Conservation (phyloP, 2,113 vertebrate genomes). For the Nothoprocta pentlandii region DNA sequence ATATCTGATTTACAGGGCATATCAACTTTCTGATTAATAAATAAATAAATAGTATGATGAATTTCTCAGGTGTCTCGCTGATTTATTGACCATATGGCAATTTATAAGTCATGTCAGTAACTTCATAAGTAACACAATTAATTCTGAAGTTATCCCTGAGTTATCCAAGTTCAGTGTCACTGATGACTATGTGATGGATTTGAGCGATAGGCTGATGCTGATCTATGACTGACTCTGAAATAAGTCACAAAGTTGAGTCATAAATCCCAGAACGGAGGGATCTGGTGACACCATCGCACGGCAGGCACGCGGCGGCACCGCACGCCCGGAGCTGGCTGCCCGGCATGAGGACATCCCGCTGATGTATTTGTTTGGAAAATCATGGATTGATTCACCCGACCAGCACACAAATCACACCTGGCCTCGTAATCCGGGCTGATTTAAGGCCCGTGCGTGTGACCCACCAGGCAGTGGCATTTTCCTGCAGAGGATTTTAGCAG, state of each 20-base stretch:
- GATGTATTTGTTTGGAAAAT: not conserved
- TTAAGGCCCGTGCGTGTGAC: not conserved
- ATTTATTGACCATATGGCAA: constrained; percentile 64
- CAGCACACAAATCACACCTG: not conserved
- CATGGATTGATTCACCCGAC: not conserved
- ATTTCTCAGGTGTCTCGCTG: constrained; percentile 54
- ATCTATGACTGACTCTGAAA: constrained; percentile 49
- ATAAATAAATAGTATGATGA: constrained; percentile 7
- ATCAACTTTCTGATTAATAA: constrained; percentile 16
- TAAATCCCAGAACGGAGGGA: constrained; percentile 37
- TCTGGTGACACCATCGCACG: not conserved
- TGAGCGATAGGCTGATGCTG: constrained; percentile 41
- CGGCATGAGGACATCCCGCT: not conserved
- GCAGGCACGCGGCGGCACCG: not conserved
- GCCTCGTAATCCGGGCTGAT: not conserved
- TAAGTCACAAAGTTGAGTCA: constrained; percentile 33
- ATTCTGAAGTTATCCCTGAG: constrained; percentile 66
- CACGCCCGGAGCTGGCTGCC: not conserved
- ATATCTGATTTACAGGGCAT: constrained; percentile 55
- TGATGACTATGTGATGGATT: constrained; percentile 30
- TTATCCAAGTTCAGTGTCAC: constrained; percentile 44
- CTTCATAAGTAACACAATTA: constrained; percentile 72
- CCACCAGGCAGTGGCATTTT: not conserved
- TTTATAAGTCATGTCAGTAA: constrained; percentile 73
- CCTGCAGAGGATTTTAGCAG: too few species aligned